phyloP scores from a whole-genome alignment of 2,113 vertebrate genomes.

The Laticauda colubrina region DNA sequence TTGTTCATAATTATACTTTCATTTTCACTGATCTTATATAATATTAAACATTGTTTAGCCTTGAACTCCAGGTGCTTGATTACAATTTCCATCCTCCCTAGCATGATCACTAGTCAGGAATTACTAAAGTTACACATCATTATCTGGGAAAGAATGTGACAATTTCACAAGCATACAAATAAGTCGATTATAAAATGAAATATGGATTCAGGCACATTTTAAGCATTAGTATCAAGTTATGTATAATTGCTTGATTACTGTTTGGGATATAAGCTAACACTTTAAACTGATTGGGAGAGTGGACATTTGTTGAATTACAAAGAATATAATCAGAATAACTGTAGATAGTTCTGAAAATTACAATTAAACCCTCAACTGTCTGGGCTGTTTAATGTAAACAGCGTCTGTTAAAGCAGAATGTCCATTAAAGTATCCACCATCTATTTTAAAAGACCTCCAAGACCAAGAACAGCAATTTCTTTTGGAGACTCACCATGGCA shows the following conservation, averaged over 20 bases:
- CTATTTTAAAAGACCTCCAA: not conserved
- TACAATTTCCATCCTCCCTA: not conserved
- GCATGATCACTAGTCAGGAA: no score
- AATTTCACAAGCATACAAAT: not conserved
- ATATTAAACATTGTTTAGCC: no score
- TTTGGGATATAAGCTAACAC: not conserved
- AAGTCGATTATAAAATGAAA: not conserved
- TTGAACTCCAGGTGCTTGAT: not conserved
- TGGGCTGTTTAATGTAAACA: not conserved
- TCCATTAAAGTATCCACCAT: not conserved
- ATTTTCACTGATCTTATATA: no score
- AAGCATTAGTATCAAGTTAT: not conserved
- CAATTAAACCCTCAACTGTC: not conserved
- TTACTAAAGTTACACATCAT: not conserved
- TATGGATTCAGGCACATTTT: not conserved
- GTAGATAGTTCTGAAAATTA: not conserved
- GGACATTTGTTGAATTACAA: not conserved
- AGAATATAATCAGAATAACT: not conserved
- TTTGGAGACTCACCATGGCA: conserved; percentile 85
- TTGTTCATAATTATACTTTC: no score
- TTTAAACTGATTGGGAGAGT: not conserved
- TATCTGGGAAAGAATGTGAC: not conserved
- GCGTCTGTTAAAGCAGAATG: not conserved
- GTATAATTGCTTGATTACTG: not conserved
- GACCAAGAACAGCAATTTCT: not conserved